Percentiles rank a stretch among this genome's conserved stretches.
These are phyloP conservation scores for Chloropsis cyanopogon DNA, from an alignment of 2,113 vertebrate species.

Conservation along the genomic window DNA sequence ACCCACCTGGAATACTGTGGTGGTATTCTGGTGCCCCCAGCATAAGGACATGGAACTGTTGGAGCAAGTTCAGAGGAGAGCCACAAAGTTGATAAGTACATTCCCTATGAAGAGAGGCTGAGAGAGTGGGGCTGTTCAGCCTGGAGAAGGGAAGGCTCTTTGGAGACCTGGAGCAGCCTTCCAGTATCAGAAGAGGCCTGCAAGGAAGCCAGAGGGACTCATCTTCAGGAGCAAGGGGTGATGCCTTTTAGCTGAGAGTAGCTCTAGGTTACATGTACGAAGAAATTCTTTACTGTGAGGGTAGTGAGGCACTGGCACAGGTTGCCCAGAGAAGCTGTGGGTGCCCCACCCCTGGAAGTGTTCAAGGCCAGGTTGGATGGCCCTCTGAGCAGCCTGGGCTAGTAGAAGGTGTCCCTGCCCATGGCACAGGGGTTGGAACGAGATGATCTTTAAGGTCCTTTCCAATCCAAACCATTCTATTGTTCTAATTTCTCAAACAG, in stretches of 20 bases:
- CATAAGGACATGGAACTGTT: background rate
- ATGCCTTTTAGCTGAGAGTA: background rate
- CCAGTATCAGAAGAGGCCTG: background rate
- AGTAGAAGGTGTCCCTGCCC: background rate
- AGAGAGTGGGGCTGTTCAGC: background rate
- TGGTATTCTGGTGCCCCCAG: background rate
- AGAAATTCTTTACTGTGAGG: background rate
- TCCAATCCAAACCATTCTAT: background rate
- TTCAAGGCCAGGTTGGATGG: background rate
- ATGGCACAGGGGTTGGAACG: background rate
- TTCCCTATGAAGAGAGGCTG: background rate
- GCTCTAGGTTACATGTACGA: background rate
- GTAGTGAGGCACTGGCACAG: background rate
- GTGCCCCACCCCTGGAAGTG: background rate
- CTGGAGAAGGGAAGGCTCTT: background rate
- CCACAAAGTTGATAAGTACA: background rate
- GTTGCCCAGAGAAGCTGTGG: background rate
- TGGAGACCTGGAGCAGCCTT: background rate
- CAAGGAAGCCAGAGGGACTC: background rate
- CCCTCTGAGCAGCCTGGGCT: background rate
- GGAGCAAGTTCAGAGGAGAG: background rate
- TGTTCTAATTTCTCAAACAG: background rate
- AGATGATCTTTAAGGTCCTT: background rate
- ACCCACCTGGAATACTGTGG: background rate
- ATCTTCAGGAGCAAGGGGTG: background rate